Evolutionary conservation across 2,888 invertebrate genomes (phyloP), one percentile per base, ranked within the genome.

Genomic region (Furcula furcula): DNA sequence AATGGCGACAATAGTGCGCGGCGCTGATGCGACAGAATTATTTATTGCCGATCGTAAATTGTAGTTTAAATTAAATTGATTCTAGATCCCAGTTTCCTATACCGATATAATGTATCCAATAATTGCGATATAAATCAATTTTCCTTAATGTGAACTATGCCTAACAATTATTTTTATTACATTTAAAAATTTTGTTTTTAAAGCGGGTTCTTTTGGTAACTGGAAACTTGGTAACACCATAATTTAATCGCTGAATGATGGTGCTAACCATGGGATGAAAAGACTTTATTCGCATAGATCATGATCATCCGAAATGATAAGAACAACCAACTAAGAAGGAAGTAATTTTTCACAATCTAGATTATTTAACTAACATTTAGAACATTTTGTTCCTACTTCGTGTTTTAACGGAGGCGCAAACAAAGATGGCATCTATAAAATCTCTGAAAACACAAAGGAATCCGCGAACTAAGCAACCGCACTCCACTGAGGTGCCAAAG

Each of bases 11-110:
- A 85, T 79, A 70, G 80, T 57, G 81, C 67, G 67, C 69, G 64
- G 72, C 77, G 72, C 74, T 68, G 65, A 71, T 66, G 61, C 73
- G 71, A 65, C 73, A 70, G 64, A 48, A 63, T 85, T 76, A 87
- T 88, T 87, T 87, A 88, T 87, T 60, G 73, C 75, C 49, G 57
- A 67, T 77, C 82, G 79, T 88, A 87, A 87, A 87, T 85, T 81
- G 66, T 65, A 74, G 72, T 74, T 75, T 71, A 83, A 84, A 84
- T 85, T 80, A 79, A 85, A 86, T 83, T 66, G 76, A 65, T 69
- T 73, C 71, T 68, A 77, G 79, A 81, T 77, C 80, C 73, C 58
- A 55, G 59, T 67, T 68, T 68, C 69, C 66, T 70, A 71, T 70
- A 64, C 65, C 65, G 62, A 59, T 63, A 65, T 74, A 71, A 76